phyloP scores from a whole-genome alignment of 2,113 vertebrate species.

The Galbula dea region DNA sequence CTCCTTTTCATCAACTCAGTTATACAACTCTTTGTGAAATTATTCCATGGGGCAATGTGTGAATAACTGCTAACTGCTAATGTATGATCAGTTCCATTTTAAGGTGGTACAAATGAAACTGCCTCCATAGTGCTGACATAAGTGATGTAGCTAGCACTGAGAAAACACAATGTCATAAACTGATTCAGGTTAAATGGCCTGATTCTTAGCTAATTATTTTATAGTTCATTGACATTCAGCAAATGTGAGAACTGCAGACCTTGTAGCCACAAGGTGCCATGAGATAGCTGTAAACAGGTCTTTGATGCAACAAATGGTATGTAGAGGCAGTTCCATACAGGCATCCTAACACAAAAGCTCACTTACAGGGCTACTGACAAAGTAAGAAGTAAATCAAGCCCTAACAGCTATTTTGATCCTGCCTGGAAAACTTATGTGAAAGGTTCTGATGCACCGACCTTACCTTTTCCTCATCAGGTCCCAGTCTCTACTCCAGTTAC shows the following conservation, averaged over 20 bases:
- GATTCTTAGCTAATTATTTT: conserved; percentile 64
- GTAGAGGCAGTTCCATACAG: conserved; percentile 6
- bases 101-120: conserved; percentile 32
- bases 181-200: conserved; percentile 12
- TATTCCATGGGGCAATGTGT: conserved; percentile 30
- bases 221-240: conserved; percentile 58
- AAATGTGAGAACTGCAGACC: conserved; percentile 57
- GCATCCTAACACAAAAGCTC: conserved; percentile 27
- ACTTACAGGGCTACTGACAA: not conserved
- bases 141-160: not conserved
- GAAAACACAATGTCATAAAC: conserved; percentile 32
- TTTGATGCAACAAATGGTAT: conserved; percentile 69
- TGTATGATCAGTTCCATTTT: not conserved
- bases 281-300: conserved; percentile 54
- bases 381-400: conserved; percentile 19
- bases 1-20: conserved; percentile 65
- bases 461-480: not conserved
- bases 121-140: not conserved
- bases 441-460: not conserved
- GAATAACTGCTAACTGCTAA: conserved; percentile 41
- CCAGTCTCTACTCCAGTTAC: not conserved
- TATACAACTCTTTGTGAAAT: conserved; percentile 54
- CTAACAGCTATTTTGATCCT: not conserved
- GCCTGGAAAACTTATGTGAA: not conserved
- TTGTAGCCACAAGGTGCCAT: conserved; percentile 34